Evolutionary conservation across 2,113 vertebrate genomes (phyloP), one percentile per base, ranked within the genome.

Genomic region (Megaceryle torquata): DNA sequence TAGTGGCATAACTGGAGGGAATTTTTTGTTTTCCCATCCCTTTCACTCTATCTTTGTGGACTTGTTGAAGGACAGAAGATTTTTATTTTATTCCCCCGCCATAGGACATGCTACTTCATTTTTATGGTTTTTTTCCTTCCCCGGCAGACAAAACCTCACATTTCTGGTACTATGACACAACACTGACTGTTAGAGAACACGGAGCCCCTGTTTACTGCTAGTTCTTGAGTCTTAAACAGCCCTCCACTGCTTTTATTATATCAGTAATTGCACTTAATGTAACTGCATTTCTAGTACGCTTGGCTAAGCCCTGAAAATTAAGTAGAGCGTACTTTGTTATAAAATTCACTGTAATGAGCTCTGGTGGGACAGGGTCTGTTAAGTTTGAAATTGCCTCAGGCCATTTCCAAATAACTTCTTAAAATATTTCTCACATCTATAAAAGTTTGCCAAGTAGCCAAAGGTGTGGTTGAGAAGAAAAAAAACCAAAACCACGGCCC

Each of bases 281-380:
- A 97, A 98, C 98, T 97, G 97, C 98, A 97, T 98, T 98, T 98
- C 97, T 97, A 88, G 71, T 98, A 98, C 10, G 98, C 98, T 98
- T 98, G 98, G 97, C 98, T 98, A 98, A 98, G 82, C 98, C 98
- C 98, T 98, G 98, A 98, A 98, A 99, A 99, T 98, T 98, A 98
- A 98, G 98, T 98, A 98, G 97, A 98, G 97, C 97, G 97, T 98
- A 98, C 98, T 98, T 98, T 98, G 98, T 99, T 98, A 98, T 99
- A 99, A 98, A 98, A 99, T 98, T 98, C 97, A 97, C 97, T 98
- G 95, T 99, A 99, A 99, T 99, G 98, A 99, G 98, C 98, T 98
- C 98, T 99, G 98, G 98, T 98, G 99, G 99, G 98, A 99, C 97
- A 98, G 98, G 98, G 97, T 98, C 98, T 98, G 98, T 98, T 98